Percentiles rank a stretch among this genome's conserved stretches.
Evolutionary conservation across 2,797 vertebrate species (phyloP).

Genomic region (Emydoidea blandingii): DNA sequence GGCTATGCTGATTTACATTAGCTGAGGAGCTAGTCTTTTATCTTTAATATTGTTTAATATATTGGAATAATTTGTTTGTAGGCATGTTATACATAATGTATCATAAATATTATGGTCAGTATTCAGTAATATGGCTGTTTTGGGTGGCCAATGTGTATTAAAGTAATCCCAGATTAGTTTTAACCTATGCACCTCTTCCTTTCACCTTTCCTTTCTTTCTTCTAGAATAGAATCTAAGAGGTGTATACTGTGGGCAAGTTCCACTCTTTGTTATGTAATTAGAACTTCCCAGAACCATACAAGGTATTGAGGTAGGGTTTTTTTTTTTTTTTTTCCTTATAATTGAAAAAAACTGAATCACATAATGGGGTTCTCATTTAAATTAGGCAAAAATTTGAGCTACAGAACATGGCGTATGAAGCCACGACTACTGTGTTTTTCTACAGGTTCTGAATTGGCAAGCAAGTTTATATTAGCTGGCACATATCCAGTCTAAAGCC

Average conservation of each 20-base stretch:
- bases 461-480: background rate
- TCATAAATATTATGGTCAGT: background rate
- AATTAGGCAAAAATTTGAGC: conserved; percentile 29
- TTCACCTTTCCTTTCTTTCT: background rate
- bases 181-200: background rate
- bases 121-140: background rate
- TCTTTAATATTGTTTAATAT: background rate
- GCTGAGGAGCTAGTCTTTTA: background rate
- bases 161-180: background rate
- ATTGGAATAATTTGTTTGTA: background rate
- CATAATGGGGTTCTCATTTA: conserved; percentile 26
- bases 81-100: background rate
- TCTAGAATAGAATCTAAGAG: background rate
- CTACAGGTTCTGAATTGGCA: background rate
- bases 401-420: conserved; percentile 33
- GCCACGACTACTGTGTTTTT: background rate
- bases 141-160: background rate
- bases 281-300: conserved; percentile 42
- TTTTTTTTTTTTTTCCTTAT: conserved; percentile 45
- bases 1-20: background rate
- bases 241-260: background rate
- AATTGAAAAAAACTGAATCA: conserved; percentile 42
- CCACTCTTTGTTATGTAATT: background rate
- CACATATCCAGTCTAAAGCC: background rate
- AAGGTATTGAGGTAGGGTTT: conserved; percentile 58